A percentile compares a stretch with the other conserved stretches of the same genome.
These are phyloP conservation scores for Patiria miniata DNA, from an alignment of 35 echinoderm and acorn worm genomes.

Conservation along the genomic window DNA sequence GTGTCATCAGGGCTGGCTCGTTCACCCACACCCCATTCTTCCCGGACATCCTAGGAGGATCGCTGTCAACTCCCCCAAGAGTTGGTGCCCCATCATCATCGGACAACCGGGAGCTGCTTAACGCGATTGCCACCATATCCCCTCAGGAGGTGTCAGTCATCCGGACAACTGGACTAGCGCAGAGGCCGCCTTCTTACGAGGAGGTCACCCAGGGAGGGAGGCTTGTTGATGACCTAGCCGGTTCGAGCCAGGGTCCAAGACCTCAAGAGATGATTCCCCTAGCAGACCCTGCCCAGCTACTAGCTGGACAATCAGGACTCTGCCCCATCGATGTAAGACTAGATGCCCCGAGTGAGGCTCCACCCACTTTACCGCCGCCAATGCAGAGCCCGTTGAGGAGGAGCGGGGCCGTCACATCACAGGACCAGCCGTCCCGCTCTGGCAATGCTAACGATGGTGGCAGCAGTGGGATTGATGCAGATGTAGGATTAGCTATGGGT, in stretches of 20 bases:
- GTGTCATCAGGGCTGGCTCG: constrained; percentile 6
- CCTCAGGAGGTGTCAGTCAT: constrained; percentile 85
- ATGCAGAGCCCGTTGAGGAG: not conserved
- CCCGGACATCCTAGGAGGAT: too few relatives aligned
- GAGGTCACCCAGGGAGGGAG: constrained; percentile 1
- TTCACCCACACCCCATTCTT: not conserved
- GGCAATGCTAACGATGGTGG: not conserved
- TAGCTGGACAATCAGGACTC: not conserved
- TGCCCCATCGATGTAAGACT: not conserved
- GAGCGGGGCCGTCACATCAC: not conserved
- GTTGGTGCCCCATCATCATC: not conserved
- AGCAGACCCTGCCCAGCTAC: not conserved
- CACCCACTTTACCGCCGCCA: not conserved
- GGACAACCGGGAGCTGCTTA: constrained; percentile 34
- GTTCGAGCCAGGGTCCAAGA: not conserved
- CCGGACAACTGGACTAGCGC: constrained; percentile 76
- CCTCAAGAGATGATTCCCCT: not conserved
- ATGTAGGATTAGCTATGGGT: not conserved
- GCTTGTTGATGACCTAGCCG: not conserved
- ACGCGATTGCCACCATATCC: constrained; percentile 42
- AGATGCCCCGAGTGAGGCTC: not conserved
- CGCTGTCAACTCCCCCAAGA: too few relatives aligned
- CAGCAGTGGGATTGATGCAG: not conserved
- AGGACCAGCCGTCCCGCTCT: not conserved
- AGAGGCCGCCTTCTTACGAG: constrained; percentile 42